A percentile compares a stretch with the other conserved stretches of the same genome.
These are phyloP conservation scores for Prietella phreatophila DNA, from an alignment of 2,113 vertebrate genomes.

Conservation along the genomic window DNA sequence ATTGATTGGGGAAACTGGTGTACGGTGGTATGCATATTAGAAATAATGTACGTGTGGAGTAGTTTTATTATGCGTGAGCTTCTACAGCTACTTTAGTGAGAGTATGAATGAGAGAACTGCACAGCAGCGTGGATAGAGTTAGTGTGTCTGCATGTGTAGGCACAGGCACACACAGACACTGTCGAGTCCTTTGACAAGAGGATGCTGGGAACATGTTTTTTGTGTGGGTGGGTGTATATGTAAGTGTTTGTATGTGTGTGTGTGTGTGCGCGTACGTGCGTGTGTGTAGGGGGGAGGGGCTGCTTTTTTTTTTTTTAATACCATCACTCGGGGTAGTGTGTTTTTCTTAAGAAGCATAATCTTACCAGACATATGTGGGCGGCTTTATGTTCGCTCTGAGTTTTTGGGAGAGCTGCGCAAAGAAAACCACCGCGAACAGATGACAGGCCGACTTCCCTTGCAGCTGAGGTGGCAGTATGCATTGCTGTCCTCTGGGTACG, in stretches of 20 bases:
- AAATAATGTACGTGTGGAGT: constrained; percentile 3
- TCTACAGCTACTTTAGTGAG: constrained; percentile 48
- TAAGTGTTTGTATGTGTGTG: constrained; percentile 3
- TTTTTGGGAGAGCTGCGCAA: constrained; percentile 59
- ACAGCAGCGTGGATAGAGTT: background rate
- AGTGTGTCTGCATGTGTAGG: constrained; percentile 8
- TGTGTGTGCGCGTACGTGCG: background rate
- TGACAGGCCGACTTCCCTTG: constrained; percentile 54
- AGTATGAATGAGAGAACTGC: constrained; percentile 50
- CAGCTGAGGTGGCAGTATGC: constrained; percentile 12
- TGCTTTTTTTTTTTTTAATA: constrained; percentile 9
- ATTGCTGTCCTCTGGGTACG: constrained; percentile 2
- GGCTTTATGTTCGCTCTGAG: constrained; percentile 60
- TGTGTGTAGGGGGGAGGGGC: background rate
- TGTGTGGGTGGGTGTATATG: constrained; percentile 27
- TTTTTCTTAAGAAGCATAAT: constrained; percentile 58
- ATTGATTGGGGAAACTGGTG: constrained; percentile 25
- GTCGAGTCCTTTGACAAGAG: constrained; percentile 20
- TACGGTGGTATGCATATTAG: background rate
- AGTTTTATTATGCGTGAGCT: background rate
- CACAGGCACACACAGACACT: constrained; percentile 16
- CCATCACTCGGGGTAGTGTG: constrained; percentile 21
- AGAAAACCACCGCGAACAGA: constrained; percentile 57
- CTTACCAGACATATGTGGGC: constrained; percentile 57
- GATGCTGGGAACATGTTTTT: constrained; percentile 27